A percentile compares a stretch with the other conserved stretches of the same genome.
Evolutionary conservation across 2,113 vertebrate genomes (phyloP).

Genomic region (Anguilla rostrata): DNA sequence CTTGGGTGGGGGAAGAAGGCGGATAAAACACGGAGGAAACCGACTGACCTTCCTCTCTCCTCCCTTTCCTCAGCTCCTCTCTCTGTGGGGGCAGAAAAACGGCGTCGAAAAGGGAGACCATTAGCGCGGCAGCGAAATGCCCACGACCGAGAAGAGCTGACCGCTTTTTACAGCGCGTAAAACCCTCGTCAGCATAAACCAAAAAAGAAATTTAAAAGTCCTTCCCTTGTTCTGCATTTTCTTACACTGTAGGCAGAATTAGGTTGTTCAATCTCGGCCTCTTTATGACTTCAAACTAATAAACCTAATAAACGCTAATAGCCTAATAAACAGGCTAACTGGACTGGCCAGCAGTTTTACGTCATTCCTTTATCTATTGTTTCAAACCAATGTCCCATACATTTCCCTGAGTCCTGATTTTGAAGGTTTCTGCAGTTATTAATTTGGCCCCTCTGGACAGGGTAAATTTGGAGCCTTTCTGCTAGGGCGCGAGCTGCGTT

Average conservation of each 20-base stretch:
- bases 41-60: neutral
- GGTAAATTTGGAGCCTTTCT: no score
- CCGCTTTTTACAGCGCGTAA: conserved; percentile 5
- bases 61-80: neutral
- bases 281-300: neutral
- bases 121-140: neutral
- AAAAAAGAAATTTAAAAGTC: neutral
- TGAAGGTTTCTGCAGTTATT: no score
- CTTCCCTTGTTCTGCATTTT: neutral
- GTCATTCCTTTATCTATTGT: no score
- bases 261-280: neutral
- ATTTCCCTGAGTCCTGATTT: no score
- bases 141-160: neutral
- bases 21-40: neutral
- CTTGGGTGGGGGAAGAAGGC: neutral
- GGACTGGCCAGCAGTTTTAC: no score
- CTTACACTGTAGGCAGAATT: neutral
- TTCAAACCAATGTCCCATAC: no score
- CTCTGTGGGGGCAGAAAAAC: neutral
- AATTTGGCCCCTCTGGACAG: no score
- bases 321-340: no score
- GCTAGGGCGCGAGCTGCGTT: no score
- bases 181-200: conserved; percentile 3
- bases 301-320: neutral
- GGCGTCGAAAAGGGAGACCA: neutral